Evolutionary conservation across 2,888 invertebrate species (phyloP), one percentile per base, ranked within the genome.

Genomic region (Drosophila emarginata): DNA sequence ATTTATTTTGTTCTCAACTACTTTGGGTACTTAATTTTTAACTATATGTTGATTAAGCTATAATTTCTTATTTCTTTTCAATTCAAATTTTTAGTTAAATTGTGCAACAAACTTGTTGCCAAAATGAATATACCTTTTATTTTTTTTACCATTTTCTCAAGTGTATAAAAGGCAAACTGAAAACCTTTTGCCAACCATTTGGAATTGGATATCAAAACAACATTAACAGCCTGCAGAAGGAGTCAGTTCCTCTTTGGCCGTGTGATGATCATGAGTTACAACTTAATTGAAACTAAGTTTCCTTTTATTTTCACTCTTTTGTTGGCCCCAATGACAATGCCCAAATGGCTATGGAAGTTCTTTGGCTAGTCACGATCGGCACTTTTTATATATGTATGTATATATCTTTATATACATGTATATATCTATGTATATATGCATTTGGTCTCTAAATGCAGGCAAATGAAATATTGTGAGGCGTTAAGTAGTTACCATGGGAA

Each of bases 221-320:
- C 80, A 87, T 87, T 87, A 87, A 74, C 72, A n/a, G 37, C 26
- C n/a, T 26, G 39, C 14, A 26, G 18, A 21, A 40, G 40, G 18
- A 26, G 18, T 45, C 11, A 3, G 18, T 21, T 21, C 21, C 6
- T 18, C 21, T 21, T 21, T 12, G 18, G 15, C 45, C 45, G 2
- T 45, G 18, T 21, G 45, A 21, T 45, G 18, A 45, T 63, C 79
- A 73, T 82, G 84, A 89, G 88, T 88, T 72, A 90, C 91, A 91
- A 90, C 90, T 90, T 90, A 91, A 90, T 91, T 90, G 89, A 89
- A 89, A 82, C 64, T 58, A 61, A 73, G 71, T 72, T 78, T 80
- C 77, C 72, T 75, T 67, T 66, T 63, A 14, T n/a, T 63, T 39
- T 36, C 6, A 4, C 39, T 21, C 28, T 36, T 32, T 60, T 60